A percentile compares a stretch with the other conserved stretches of the same genome.
phyloP scores from a whole-genome alignment of 1,140 invertebrate genomes.

The Mesaphorura yosii region DNA sequence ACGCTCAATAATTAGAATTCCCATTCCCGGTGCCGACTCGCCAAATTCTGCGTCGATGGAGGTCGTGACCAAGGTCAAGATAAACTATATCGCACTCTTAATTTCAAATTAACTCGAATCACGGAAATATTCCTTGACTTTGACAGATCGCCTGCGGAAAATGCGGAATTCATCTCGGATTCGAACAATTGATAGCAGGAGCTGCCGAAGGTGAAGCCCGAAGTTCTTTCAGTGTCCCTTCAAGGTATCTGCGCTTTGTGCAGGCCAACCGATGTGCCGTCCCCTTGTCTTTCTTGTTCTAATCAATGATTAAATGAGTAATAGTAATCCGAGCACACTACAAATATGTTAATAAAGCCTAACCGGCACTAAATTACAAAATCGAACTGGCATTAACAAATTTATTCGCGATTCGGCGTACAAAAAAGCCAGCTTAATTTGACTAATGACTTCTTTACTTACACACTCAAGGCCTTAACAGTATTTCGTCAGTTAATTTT shows the following conservation, averaged over 20 bases:
- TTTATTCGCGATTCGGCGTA: too few species aligned
- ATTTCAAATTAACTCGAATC: too few species aligned
- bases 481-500: background rate
- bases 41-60: too few species aligned
- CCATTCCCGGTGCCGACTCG: too few species aligned
- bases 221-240: background rate
- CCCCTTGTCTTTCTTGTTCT: slow-evolving; percentile 17
- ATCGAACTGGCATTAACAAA: too few species aligned
- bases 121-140: too few species aligned
- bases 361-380: too few species aligned
- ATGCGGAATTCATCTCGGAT: slow-evolving; percentile 11
- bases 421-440: too few species aligned
- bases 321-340: background rate
- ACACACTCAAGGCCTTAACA: too few species aligned
- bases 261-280: background rate
- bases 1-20: background rate
- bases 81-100: too few species aligned
- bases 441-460: too few species aligned
- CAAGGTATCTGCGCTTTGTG: too few species aligned
- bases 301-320: background rate
- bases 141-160: slow-evolving; percentile 12
- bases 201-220: background rate
- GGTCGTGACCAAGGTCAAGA: background rate
- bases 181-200: background rate
- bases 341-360: background rate